Base-by-base conservation (phyloP, 2,113 vertebrate species). In the Charadrius vociferus region DNA sequence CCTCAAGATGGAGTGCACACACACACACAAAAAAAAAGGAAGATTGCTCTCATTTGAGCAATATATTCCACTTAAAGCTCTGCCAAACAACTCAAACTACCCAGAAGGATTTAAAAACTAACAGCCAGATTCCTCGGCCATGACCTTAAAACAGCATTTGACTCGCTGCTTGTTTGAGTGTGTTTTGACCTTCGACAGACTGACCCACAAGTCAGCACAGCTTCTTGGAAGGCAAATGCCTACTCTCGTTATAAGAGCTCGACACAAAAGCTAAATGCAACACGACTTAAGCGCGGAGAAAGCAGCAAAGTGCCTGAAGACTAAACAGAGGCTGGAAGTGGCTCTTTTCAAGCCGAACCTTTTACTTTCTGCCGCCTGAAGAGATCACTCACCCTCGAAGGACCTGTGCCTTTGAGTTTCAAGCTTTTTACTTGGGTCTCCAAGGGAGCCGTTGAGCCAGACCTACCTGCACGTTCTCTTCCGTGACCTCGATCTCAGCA, bases 391-490 rank as follows among this genome's bases (percentile, higher is more conserved):
- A 41, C 23, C 32, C 66, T 20, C 0, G 0, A n/a, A 73, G 74
- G 58, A 66, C 36, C 34, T 14, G 26, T 7, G 61, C 70, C 52
- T 94, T 49, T 65, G 58, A 85, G 86, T 30, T 67, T 14, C 71
- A 67, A 56, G 82, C 26, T 72, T 68, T 91, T 55, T 7, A 9
- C 58, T 5, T 11, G 19, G n/a, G 4, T 82, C 24, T 80, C 65
- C 39, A 23, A 0, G 0, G 71, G 30, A 88, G 43, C 17, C 0
- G 2, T 45, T 39, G 72, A 41, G 16, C 12, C 92, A 88, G 53
- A 73, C 95, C 95, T 95, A 99, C 99, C 99, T 99, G 99, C 67
- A 99, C 99, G 0, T 99, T 99, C 96, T 99, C 99, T 62, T 99
- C 99, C 0, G 99, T 99, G 95, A 99, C 99, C 92, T 99, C 99